Evolutionary conservation across 2,797 vertebrate species (phyloP).

Genomic region (Lemur catta): DNA sequence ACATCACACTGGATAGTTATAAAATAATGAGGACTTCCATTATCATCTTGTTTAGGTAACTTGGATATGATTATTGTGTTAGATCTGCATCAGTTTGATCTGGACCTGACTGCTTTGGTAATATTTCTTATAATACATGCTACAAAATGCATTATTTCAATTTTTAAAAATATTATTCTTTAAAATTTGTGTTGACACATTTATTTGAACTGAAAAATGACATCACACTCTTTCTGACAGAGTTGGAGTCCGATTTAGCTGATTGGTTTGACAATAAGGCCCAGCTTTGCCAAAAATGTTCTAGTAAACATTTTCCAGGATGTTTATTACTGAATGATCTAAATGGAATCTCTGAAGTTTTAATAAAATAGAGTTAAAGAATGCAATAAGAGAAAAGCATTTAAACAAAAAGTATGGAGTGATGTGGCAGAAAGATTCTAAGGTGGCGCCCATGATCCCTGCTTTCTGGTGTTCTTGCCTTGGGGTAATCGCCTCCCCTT

Average conservation of each 20-base stretch:
- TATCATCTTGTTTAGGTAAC: slow-evolving; percentile 22
- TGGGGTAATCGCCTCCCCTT: not conserved
- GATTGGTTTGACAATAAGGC: not conserved
- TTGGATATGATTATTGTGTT: slow-evolving; percentile 9
- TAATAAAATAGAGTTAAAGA: not conserved
- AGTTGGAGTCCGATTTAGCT: not conserved
- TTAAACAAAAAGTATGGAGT: not conserved
- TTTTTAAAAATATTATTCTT: slow-evolving; percentile 17
- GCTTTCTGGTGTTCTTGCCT: not conserved
- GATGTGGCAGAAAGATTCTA: not conserved
- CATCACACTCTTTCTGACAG: not conserved
- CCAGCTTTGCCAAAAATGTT: not conserved
- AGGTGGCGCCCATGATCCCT: not conserved
- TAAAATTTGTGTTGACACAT: not conserved
- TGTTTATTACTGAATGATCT: not conserved
- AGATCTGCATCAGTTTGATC: not conserved
- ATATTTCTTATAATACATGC: not conserved
- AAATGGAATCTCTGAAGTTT: slow-evolving; percentile 18
- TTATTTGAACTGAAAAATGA: slow-evolving; percentile 44
- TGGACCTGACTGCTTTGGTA: not conserved
- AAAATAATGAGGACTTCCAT: slow-evolving; percentile 23
- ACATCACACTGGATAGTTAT: slow-evolving; percentile 16
- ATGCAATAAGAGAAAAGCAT: not conserved
- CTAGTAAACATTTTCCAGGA: not conserved
- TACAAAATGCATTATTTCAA: not conserved